Conservation (phyloP, 1,140 invertebrate genomes). For the Thaumetopoea pityocampa region DNA sequence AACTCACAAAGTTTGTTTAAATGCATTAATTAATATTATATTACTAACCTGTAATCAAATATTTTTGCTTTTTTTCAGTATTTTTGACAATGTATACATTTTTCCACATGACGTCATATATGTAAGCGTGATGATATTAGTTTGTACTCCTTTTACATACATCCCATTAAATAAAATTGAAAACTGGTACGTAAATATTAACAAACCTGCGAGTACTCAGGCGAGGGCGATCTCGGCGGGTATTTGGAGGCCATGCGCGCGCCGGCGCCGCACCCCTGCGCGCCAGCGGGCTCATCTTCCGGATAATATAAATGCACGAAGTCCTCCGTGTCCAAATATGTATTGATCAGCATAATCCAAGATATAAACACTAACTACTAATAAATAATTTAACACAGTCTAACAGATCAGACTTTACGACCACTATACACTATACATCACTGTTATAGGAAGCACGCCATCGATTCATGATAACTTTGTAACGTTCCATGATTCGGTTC, state of each 20-base stretch:
- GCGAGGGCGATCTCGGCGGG: constrained; percentile 51
- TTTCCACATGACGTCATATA: too few species aligned
- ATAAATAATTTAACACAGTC: constrained; percentile 46
- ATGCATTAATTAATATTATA: too few species aligned
- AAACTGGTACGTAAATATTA: background rate
- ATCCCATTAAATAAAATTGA: too few species aligned
- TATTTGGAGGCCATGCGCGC: constrained; percentile 64
- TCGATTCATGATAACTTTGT: constrained; percentile 37
- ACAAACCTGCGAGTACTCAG: constrained; percentile 56
- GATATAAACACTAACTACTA: constrained; percentile 45
- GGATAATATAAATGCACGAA: constrained; percentile 69
- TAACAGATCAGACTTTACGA: constrained; percentile 52
- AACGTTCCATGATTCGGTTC: constrained; percentile 50
- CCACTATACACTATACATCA: constrained; percentile 52
- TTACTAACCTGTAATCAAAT: too few species aligned
- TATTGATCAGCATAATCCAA: constrained; percentile 71
- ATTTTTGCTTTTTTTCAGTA: too few species aligned
- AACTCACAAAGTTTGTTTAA: too few species aligned
- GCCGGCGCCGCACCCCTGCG: constrained; percentile 60
- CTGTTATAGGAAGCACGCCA: constrained; percentile 49
- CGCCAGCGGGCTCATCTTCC: constrained; percentile 56
- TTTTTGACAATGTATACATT: too few species aligned
- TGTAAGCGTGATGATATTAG: too few species aligned
- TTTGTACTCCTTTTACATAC: too few species aligned
- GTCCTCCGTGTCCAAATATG: constrained; percentile 69